These are phyloP conservation scores for Tachystola acroxantha DNA, from an alignment of 2,888 invertebrate species.

Conservation along the genomic window DNA sequence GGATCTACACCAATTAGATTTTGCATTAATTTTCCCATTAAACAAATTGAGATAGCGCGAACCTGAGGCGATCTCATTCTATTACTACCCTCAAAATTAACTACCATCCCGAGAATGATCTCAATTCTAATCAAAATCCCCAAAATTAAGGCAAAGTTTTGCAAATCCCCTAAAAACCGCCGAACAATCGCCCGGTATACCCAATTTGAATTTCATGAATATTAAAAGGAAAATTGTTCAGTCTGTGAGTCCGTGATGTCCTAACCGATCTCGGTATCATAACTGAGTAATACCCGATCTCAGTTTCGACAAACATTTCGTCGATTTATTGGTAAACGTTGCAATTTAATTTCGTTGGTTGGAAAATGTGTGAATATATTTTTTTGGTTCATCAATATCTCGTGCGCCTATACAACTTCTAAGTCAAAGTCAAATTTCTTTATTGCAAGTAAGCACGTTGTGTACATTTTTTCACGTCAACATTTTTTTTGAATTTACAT, in stretches of 20 bases:
- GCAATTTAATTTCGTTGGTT: too few relatives aligned
- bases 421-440: too few relatives aligned
- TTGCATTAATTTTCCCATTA: too few relatives aligned
- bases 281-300: slow-evolving; percentile 8
- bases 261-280: slow-evolving; percentile 13
- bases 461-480: too few relatives aligned
- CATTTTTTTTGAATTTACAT: too few relatives aligned
- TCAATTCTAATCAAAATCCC: slow-evolving; percentile 12
- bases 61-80: slow-evolving; percentile 1
- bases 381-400: too few relatives aligned
- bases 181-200: slow-evolving; percentile 24
- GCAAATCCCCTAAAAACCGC: slow-evolving; percentile 13
- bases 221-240: slow-evolving; percentile 28
- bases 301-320: slow-evolving; percentile 10
- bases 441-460: too few relatives aligned
- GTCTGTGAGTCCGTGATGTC: slow-evolving; percentile 12
- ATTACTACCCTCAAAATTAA: slow-evolving; percentile 5
- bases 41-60: not conserved
- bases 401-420: too few relatives aligned
- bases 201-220: slow-evolving; percentile 56
- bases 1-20: too few relatives aligned
- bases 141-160: slow-evolving; percentile 13
- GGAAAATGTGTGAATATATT: too few relatives aligned
- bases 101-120: slow-evolving; percentile 8
- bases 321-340: too few relatives aligned